Evolutionary conservation across 1,140 invertebrate genomes (phyloP).

Genomic region (Stegodyphus mimosarum): DNA sequence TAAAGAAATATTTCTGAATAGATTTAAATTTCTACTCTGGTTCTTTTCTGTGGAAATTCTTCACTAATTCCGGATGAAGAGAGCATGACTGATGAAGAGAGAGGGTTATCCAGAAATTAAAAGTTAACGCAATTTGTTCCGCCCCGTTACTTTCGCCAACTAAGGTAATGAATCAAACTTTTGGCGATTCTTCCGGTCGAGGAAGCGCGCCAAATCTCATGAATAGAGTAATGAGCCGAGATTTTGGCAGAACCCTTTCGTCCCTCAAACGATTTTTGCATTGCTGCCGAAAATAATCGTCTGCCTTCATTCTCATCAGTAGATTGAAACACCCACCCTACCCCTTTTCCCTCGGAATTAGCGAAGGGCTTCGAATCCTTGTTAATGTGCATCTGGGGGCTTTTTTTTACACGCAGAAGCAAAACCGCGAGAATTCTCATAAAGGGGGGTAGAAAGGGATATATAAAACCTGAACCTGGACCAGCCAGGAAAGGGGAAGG

Average conservation of each 20-base stretch:
- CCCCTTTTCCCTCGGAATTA: conserved; percentile 2
- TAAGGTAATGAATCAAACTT: conserved; percentile 60
- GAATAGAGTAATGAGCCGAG: conserved; percentile 50
- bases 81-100: conserved; percentile 32
- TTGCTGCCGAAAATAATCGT: conserved; percentile 42
- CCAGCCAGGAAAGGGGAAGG: too few species aligned
- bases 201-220: conserved; percentile 53
- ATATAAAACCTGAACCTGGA: too few species aligned
- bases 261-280: conserved; percentile 24
- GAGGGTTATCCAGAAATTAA: conserved; percentile 51
- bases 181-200: conserved; percentile 57
- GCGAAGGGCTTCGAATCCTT: conserved; percentile 1
- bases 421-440: too few species aligned
- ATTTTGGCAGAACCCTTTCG: conserved; percentile 35
- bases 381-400: conserved; percentile 17
- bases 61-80: too few species aligned
- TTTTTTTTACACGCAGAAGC: background rate
- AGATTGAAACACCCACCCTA: conserved; percentile 31
- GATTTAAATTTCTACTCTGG: too few species aligned
- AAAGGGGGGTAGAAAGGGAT: too few species aligned
- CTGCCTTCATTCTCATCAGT: conserved; percentile 32
- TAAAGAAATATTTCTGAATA: too few species aligned
- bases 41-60: too few species aligned
- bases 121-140: conserved; percentile 52
- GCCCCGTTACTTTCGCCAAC: conserved; percentile 57